Evolutionary conservation across 2,797 vertebrate species (phyloP).

Genomic region (Tolypeutes matacus): DNA sequence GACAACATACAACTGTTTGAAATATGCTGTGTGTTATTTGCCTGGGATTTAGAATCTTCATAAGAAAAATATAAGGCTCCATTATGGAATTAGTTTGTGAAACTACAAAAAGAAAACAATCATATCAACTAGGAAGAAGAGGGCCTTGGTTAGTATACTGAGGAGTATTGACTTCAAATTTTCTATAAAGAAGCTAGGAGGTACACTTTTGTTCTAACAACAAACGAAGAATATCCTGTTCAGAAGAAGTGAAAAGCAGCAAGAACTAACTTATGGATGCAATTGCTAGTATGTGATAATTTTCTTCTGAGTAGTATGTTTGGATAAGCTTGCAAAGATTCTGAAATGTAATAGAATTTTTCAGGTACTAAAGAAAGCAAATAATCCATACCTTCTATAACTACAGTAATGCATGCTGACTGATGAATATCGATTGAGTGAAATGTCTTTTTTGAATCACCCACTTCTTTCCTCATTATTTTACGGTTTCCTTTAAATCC

Average conservation of each 20-base stretch:
- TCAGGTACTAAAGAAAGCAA: not conserved
- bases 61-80: not conserved
- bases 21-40: not conserved
- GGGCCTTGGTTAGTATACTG: not conserved
- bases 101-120: not conserved
- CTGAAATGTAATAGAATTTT: not conserved
- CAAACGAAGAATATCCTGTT: not conserved
- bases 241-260: not conserved
- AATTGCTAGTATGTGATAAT: not conserved
- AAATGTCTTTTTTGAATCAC: not conserved
- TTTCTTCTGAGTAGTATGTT: not conserved
- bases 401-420: not conserved
- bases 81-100: not conserved
- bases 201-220: not conserved
- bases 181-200: not conserved
- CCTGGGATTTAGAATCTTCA: not conserved
- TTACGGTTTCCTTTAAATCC: not conserved
- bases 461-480: not conserved
- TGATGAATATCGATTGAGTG: not conserved
- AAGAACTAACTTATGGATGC: not conserved
- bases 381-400: not conserved
- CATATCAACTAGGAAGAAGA: not conserved
- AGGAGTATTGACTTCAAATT: not conserved
- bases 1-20: not conserved
- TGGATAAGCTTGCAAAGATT: not conserved